Evolutionary conservation across 1,140 invertebrate species (phyloP).

Genomic region (Drosophila erecta): DNA sequence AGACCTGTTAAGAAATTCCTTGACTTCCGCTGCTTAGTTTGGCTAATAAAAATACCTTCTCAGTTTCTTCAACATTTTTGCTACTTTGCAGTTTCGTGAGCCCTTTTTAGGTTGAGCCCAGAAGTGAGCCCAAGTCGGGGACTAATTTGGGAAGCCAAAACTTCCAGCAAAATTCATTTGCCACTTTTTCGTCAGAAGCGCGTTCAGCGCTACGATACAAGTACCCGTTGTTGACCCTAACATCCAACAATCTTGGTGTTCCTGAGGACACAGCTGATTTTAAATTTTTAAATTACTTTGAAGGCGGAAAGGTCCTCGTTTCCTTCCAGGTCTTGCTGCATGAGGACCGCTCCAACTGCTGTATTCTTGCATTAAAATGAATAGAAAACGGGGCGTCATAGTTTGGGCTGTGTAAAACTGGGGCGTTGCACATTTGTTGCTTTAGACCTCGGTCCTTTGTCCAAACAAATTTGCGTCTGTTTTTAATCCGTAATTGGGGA

Average conservation of each 20-base stretch:
- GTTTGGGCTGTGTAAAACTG: background rate
- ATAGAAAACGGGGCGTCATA: background rate
- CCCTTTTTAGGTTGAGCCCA: no score
- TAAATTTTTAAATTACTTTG: background rate
- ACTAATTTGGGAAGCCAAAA: no score
- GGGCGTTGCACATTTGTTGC: background rate
- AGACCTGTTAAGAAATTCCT: no score
- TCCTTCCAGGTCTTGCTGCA: background rate
- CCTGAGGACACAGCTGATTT: background rate
- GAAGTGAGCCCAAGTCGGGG: no score
- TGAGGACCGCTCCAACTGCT: background rate
- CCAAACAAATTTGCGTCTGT: no score
- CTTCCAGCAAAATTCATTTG: background rate
- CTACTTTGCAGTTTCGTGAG: no score
- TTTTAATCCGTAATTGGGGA: no score
- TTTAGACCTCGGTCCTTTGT: no score
- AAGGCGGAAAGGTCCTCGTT: background rate
- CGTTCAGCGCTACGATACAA: background rate
- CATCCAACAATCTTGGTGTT: background rate
- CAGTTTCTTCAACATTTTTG: no score
- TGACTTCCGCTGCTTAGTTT: no score
- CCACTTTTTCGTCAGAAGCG: background rate
- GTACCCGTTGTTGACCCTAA: background rate
- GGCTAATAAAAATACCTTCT: no score
- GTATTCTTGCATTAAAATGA: conserved; percentile 2